Conservation (phyloP, 2,113 vertebrate species). For the Pseudonaja textilis region DNA sequence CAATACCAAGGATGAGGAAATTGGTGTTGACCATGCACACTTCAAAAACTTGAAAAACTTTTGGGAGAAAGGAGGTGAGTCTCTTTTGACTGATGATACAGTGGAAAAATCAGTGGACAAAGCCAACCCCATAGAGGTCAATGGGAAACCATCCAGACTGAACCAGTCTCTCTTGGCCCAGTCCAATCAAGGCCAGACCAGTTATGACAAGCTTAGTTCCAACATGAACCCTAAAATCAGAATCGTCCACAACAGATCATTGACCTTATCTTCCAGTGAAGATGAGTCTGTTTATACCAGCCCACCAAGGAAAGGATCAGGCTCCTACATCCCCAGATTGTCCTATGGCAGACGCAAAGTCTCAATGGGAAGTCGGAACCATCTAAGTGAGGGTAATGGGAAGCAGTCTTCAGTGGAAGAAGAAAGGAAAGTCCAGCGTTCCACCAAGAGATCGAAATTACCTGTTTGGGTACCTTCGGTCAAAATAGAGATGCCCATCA, state of each 20-base stretch:
- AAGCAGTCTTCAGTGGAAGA: constrained; percentile 38
- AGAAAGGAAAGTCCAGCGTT: constrained; percentile 33
- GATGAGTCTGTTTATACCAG: constrained; percentile 52
- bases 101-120: background rate
- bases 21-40: constrained; percentile 38
- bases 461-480: constrained; percentile 51
- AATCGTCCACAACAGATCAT: constrained; percentile 54
- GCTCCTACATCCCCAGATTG: background rate
- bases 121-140: background rate
- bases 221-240: constrained; percentile 12
- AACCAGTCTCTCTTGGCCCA: constrained; percentile 32
- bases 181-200: constrained; percentile 30
- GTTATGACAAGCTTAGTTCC: constrained; percentile 13
- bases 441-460: constrained; percentile 63
- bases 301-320: constrained; percentile 42
- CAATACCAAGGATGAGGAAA: constrained; percentile 59
- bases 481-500: constrained; percentile 10
- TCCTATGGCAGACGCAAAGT: constrained; percentile 39
- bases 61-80: constrained; percentile 67
- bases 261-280: constrained; percentile 60
- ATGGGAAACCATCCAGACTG: background rate
- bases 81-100: rapidly evolving
- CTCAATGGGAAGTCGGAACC: background rate
- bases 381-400: constrained; percentile 40
- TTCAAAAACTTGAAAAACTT: constrained; percentile 68